These are phyloP conservation scores for Neolamprologus variostigma DNA, from an alignment of 2,113 vertebrate species.

Conservation along the genomic window DNA sequence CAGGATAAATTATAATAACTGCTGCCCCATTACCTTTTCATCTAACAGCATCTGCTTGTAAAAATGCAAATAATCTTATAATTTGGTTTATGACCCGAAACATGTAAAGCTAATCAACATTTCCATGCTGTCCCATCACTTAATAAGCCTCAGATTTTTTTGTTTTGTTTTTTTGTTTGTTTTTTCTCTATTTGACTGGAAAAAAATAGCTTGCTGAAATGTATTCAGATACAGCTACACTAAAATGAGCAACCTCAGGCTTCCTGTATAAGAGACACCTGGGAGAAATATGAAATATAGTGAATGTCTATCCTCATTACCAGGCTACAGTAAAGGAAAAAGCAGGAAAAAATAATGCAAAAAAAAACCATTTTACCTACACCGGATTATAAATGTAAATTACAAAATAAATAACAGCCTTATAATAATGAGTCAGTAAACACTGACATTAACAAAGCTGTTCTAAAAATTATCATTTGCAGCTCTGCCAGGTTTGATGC, in stretches of 20 bases:
- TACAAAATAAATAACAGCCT: background rate
- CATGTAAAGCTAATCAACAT: background rate
- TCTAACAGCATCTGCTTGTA: background rate
- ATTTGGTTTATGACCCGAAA: background rate
- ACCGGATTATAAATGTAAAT: background rate
- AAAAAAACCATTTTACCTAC: accelerated
- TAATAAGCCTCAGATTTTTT: background rate
- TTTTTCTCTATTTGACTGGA: background rate
- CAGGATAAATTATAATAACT: background rate
- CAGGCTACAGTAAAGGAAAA: background rate
- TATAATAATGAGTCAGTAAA: background rate
- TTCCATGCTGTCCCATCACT: background rate
- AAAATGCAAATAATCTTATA: background rate
- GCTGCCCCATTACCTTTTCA: background rate
- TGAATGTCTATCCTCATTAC: background rate
- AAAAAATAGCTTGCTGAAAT: background rate
- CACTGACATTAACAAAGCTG: background rate
- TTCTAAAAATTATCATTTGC: background rate
- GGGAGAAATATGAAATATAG: background rate
- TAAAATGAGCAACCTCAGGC: background rate
- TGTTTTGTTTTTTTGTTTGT: background rate
- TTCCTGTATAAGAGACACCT: background rate
- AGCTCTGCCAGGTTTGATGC: background rate
- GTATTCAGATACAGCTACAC: background rate
- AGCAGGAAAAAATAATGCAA: background rate